Evolutionary conservation across 2,888 invertebrate genomes (phyloP).

Genomic region (Onchidella celtica): DNA sequence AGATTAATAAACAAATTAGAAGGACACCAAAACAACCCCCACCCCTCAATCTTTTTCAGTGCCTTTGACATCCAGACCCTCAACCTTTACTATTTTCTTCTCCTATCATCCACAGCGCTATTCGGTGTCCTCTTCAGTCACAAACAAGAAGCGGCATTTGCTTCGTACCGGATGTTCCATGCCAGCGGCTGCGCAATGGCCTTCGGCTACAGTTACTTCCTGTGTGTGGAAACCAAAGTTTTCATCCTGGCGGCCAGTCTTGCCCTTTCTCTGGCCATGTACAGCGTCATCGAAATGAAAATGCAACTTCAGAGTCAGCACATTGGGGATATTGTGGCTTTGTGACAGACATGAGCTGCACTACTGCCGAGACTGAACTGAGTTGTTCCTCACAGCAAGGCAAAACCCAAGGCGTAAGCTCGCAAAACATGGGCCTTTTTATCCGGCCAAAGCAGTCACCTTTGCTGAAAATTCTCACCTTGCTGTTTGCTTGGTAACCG

Average conservation of each 20-base stretch:
- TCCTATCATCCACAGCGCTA: slow-evolving; percentile 80
- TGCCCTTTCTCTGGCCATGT: slow-evolving; percentile 88
- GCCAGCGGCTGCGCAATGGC: slow-evolving; percentile 93
- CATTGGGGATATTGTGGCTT: slow-evolving; percentile 73
- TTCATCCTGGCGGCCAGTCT: slow-evolving; percentile 87
- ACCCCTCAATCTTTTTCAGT: too few species aligned
- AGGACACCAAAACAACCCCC: too few species aligned
- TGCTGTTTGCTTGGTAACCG: too few species aligned
- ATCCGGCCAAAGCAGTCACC: too few species aligned
- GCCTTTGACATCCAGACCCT: too few species aligned
- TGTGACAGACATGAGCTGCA: too few species aligned
- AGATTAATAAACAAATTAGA: too few species aligned
- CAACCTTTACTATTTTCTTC: too few species aligned
- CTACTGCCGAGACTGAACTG: too few species aligned
- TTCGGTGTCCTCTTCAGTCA: slow-evolving; percentile 93
- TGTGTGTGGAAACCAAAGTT: slow-evolving; percentile 89
- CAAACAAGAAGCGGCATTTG: slow-evolving; percentile 93
- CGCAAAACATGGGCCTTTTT: too few species aligned
- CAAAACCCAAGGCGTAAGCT: too few species aligned
- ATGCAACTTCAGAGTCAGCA: slow-evolving; percentile 74
- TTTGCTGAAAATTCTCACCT: not conserved
- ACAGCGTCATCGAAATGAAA: slow-evolving; percentile 83
- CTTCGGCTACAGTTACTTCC: slow-evolving; percentile 89
- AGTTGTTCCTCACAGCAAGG: too few species aligned
- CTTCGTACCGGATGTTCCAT: slow-evolving; percentile 95